Evolutionary conservation across 2,888 invertebrate genomes (phyloP), one percentile per base, ranked within the genome.

Genomic region (Alentia gelatinosa): DNA sequence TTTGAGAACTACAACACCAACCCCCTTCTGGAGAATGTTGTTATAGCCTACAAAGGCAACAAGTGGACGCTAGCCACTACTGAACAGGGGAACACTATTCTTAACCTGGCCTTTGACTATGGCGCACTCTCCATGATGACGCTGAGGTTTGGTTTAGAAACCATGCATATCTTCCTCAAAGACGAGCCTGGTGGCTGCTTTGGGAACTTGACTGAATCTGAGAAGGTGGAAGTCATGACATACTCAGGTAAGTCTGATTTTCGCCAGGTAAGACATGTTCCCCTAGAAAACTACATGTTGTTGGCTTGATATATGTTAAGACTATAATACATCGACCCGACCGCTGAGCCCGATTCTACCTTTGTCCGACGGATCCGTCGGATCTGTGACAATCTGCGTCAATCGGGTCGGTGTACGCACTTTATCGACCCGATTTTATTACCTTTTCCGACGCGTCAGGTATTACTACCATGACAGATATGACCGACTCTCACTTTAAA

Each of bases 81-180:
- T 5, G 94, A 93, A 26, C 95, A 96, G 91, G 96, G 96, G 0
- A 94, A 95, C 68, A 95, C 95, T 0, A 92, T 96, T 42, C 93
- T 96, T 26, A 94, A 95, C 83, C 92, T 96, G 74, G 95, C 95
- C 12, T 96, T 96, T 91, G 95, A 96, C 92, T 95, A 95, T 92
- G 95, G 95, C 75, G 94, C 95, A 4, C 91, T 95, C 9, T 95
- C 95, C 0, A 93, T 96, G 92, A 94, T 94, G 91, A 95, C 95
- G n/a, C 92, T 96, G 40, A 94, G 94, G 15, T 95, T 95, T 23
- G 95, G 96, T 0, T 94, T 95, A 9, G 93, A 94, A 89, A 0
- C 9, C 12, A 91, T 94, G 12, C 89, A 93, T 0, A 92, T 95
- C 9, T 92, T 92, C 23, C 91, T 95, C n/a, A 83, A 90, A 56